Conservation (phyloP, 2,888 invertebrate genomes). For the Bembecia ichneumoniformis region DNA sequence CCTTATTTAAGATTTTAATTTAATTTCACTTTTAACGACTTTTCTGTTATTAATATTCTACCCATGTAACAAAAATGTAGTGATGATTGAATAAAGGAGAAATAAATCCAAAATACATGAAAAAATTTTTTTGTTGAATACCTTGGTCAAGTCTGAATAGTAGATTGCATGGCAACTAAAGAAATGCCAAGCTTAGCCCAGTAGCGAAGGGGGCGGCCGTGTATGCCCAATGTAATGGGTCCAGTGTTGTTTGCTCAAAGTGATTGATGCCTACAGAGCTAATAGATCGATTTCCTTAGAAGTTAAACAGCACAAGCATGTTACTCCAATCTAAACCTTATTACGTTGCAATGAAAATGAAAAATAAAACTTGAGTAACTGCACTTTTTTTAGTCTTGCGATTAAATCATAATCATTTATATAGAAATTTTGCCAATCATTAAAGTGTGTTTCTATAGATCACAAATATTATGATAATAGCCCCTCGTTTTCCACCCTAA, state of each 20-base stretch:
- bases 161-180: constrained; percentile 21
- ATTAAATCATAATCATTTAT: too few species aligned
- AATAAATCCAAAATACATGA: too few species aligned
- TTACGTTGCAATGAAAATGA: too few species aligned
- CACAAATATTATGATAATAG: constrained; percentile 49
- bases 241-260: constrained; percentile 50
- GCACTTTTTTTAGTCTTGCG: too few species aligned
- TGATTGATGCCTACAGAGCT: constrained; percentile 48
- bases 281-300: constrained; percentile 47
- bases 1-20: too few species aligned
- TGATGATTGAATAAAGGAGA: too few species aligned
- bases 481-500: constrained; percentile 50
- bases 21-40: too few species aligned
- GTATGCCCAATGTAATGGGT: constrained; percentile 56
- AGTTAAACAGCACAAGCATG: background rate
- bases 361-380: too few species aligned
- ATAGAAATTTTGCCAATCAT: too few species aligned
- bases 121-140: constrained; percentile 12
- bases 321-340: too few species aligned
- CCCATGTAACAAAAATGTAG: too few species aligned
- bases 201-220: constrained; percentile 27
- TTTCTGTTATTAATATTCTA: too few species aligned
- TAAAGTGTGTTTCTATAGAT: constrained; percentile 40
- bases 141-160: constrained; percentile 33
- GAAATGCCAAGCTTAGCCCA: constrained; percentile 33